Conservation (phyloP, 2,888 invertebrate species). For the Euzophera pinguis region DNA sequence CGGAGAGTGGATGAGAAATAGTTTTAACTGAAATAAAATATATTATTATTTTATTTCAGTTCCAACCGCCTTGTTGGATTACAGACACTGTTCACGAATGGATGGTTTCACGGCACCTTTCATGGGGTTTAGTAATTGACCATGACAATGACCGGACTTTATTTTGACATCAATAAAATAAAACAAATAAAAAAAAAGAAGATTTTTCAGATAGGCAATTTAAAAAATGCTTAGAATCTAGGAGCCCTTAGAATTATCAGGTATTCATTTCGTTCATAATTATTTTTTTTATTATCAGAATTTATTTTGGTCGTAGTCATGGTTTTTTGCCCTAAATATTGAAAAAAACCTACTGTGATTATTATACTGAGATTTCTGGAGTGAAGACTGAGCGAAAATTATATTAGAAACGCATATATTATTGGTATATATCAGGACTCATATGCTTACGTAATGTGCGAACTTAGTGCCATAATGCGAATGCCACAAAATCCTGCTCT, state of each 20-base stretch:
- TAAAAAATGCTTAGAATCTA: too few species aligned
- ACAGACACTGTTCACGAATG: conserved; percentile 5
- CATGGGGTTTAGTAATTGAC: background rate
- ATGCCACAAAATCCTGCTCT: conserved; percentile 4
- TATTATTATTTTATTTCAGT: background rate
- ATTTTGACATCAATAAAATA: background rate
- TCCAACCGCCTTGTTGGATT: background rate
- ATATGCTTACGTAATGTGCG: conserved; percentile 51
- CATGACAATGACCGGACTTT: background rate
- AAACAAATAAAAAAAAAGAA: too few species aligned
- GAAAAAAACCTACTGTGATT: conserved; percentile 60
- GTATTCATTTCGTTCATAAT: too few species aligned
- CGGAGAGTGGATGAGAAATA: background rate
- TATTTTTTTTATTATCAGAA: too few species aligned
- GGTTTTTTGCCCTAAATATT: conserved; percentile 56
- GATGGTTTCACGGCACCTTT: conserved; percentile 9
- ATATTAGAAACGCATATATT: conserved; percentile 37
- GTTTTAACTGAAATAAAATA: background rate
- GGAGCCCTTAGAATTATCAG: too few species aligned
- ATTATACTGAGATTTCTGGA: conserved; percentile 73
- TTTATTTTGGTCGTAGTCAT: conserved; percentile 13
- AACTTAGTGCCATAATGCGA: conserved; percentile 64
- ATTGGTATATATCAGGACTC: conserved; percentile 43
- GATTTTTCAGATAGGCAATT: too few species aligned
- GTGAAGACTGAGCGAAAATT: conserved; percentile 67